These are phyloP conservation scores for Arbacia lixula DNA, from an alignment of 53 echinoderm and acorn worm species.

Conservation along the genomic window DNA sequence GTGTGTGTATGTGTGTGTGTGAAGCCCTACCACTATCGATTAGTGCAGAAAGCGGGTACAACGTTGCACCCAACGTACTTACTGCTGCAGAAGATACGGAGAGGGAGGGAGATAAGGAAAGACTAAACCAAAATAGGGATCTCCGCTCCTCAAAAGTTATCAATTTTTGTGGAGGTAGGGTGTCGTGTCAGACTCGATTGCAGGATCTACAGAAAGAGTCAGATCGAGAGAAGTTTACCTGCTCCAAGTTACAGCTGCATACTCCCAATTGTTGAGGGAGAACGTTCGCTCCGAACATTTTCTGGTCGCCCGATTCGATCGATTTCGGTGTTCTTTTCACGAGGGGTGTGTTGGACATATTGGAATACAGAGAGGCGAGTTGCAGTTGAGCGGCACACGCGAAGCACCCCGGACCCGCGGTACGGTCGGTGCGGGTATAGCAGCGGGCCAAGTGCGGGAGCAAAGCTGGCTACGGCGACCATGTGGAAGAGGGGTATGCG, in stretches of 20 bases:
- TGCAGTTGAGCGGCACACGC: neutral
- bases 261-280: neutral
- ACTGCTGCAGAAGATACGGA: neutral
- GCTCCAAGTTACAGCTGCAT: neutral
- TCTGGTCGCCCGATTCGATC: neutral
- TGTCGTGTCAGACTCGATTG: neutral
- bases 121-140: neutral
- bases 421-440: neutral
- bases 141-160: constrained; percentile 14
- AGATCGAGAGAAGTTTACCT: constrained; percentile 5
- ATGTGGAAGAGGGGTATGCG: constrained; percentile 88
- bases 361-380: constrained; percentile 28
- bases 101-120: neutral
- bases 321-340: constrained; percentile 17
- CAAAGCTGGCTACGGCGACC: constrained; percentile 54
- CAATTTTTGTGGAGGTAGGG: neutral
- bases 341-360: constrained; percentile 40
- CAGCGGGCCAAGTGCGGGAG: constrained; percentile 38
- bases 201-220: constrained; percentile 3
- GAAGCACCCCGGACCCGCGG: constrained; percentile 13
- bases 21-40: constrained; percentile 41
- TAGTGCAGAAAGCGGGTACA: constrained; percentile 29
- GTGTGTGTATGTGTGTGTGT: constrained; percentile 33
- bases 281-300: constrained; percentile 7
- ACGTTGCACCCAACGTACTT: constrained; percentile 13